Percentiles rank a stretch among this genome's conserved stretches.
Evolutionary conservation across 2,888 invertebrate genomes (phyloP).

Genomic region (Nowickia ferox): DNA sequence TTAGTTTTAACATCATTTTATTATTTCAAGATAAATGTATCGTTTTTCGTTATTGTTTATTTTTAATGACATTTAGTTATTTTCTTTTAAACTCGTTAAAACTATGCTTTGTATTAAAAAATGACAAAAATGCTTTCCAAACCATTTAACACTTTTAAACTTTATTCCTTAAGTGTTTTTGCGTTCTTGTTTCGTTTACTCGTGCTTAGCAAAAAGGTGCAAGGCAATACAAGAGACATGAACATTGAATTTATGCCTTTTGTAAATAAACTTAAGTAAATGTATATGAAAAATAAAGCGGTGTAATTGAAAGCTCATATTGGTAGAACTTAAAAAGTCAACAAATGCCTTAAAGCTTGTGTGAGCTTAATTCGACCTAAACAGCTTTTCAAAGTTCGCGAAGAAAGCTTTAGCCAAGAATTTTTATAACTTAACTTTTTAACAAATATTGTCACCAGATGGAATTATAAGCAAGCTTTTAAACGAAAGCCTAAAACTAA

Average conservation of each 20-base stretch:
- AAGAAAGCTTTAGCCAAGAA: too few species aligned
- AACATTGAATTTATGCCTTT: slow-evolving; percentile 29
- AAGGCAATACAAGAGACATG: slow-evolving; percentile 38
- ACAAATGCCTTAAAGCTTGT: too few species aligned
- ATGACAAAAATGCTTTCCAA: slow-evolving; percentile 66
- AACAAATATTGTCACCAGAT: too few species aligned
- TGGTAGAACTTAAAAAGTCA: too few species aligned
- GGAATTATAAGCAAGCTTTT: too few species aligned
- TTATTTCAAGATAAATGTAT: slow-evolving; percentile 12
- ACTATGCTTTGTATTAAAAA: slow-evolving; percentile 44
- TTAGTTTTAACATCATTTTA: slow-evolving; percentile 26
- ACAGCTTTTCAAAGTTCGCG: too few species aligned
- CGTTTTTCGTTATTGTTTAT: slow-evolving; percentile 21
- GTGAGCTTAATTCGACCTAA: too few species aligned
- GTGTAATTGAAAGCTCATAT: background rate
- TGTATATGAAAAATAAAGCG: background rate
- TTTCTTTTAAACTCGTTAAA: slow-evolving; percentile 51
- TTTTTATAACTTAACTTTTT: too few species aligned
- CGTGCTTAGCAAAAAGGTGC: slow-evolving; percentile 7
- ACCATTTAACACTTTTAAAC: slow-evolving; percentile 72
- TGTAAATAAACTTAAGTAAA: background rate
- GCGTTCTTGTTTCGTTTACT: slow-evolving; percentile 1
- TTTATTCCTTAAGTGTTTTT: slow-evolving; percentile 67
- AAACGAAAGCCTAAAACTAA: too few species aligned
- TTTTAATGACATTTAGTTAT: slow-evolving; percentile 49